These are phyloP conservation scores for Lasioglossum marginatum DNA, from an alignment of 2,888 invertebrate species.

Conservation along the genomic window DNA sequence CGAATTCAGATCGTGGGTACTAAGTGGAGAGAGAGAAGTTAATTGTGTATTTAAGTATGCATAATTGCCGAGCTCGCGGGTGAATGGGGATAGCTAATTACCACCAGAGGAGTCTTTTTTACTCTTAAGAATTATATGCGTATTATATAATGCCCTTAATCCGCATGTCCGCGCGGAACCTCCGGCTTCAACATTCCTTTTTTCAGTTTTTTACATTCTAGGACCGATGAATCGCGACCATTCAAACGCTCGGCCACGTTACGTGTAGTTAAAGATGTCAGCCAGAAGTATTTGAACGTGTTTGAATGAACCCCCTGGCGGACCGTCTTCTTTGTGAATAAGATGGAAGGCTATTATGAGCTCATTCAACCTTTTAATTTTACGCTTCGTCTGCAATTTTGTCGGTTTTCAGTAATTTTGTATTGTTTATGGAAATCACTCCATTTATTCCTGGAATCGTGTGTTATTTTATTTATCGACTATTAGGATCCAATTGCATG, in stretches of 20 bases:
- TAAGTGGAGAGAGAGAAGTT: constrained; percentile 59
- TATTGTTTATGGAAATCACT: not conserved
- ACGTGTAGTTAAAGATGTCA: constrained; percentile 27
- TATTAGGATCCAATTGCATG: not conserved
- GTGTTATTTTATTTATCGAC: not conserved
- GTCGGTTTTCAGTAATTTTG: not conserved
- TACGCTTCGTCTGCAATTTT: not conserved
- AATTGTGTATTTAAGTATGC: constrained; percentile 67
- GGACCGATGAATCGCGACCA: constrained; percentile 21
- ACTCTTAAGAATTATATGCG: constrained; percentile 50
- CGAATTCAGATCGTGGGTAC: constrained; percentile 59
- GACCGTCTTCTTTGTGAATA: not conserved
- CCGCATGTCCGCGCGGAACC: constrained; percentile 22
- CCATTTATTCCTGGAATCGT: not conserved
- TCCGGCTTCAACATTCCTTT: constrained; percentile 24
- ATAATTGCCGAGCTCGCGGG: constrained; percentile 58
- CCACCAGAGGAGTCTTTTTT: constrained; percentile 45
- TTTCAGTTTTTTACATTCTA: not conserved
- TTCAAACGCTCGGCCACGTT: constrained; percentile 14
- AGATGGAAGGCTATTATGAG: not conserved
- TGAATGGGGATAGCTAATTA: constrained; percentile 64
- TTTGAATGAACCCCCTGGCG: not conserved
- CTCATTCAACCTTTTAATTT: not conserved
- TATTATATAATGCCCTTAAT: constrained; percentile 53
- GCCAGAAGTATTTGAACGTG: not conserved